A percentile compares a stretch with the other conserved stretches of the same genome.
These are phyloP conservation scores for Heterohyrax brucei DNA, from an alignment of 2,797 vertebrate species.

Conservation along the genomic window DNA sequence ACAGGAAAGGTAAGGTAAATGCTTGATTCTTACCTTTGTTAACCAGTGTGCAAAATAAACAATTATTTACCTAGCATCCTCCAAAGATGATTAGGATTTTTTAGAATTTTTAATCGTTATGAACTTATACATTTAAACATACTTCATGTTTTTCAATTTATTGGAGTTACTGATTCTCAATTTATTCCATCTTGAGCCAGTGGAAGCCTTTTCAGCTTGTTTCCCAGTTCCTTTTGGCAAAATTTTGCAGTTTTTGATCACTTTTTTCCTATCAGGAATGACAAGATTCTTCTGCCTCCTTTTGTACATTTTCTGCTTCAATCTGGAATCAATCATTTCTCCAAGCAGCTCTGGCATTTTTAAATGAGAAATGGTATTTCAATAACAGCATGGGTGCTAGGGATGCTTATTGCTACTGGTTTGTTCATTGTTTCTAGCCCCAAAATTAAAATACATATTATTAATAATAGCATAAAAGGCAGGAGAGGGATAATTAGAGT, in stretches of 20 bases:
- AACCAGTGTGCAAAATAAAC: slow-evolving; percentile 41
- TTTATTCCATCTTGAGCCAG: slow-evolving; percentile 35
- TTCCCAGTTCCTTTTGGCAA: background rate
- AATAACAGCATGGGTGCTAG: background rate
- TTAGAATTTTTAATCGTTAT: background rate
- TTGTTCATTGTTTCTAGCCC: background rate
- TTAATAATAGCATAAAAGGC: background rate
- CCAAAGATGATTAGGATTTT: slow-evolving; percentile 31
- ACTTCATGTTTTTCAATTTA: slow-evolving; percentile 30
- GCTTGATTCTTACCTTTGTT: slow-evolving; percentile 15
- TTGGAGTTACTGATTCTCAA: background rate
- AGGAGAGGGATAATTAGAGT: slow-evolving; percentile 3
- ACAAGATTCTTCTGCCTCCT: background rate
- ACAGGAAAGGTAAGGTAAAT: background rate
- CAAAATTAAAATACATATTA: slow-evolving; percentile 33
- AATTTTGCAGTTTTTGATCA: background rate
- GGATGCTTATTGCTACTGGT: background rate
- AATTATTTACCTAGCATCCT: background rate
- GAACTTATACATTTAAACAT: background rate
- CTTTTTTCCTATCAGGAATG: slow-evolving; percentile 12
- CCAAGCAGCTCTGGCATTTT: background rate
- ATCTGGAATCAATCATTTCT: background rate
- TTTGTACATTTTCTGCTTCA: slow-evolving; percentile 5
- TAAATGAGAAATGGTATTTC: background rate
- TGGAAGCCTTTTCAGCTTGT: background rate